phyloP scores from a whole-genome alignment of 2,113 vertebrate species.

The Xenopus laevis region DNA sequence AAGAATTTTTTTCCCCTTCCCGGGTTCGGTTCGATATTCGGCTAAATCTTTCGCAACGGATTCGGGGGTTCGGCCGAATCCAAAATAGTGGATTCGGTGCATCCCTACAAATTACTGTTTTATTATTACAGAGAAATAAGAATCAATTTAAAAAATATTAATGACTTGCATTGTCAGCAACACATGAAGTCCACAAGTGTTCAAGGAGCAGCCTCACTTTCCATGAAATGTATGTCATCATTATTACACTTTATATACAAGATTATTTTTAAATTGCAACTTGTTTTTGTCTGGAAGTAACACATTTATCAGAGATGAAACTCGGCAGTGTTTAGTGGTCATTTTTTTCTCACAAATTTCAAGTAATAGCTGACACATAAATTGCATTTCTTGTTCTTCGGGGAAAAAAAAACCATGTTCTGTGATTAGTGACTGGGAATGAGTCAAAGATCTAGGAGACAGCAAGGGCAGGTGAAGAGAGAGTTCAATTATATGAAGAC shows the following conservation, averaged over 20 bases:
- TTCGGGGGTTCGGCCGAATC: too few relatives aligned
- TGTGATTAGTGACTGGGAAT: background rate
- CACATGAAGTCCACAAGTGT: too few relatives aligned
- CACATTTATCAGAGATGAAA: background rate
- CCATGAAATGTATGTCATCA: too few relatives aligned
- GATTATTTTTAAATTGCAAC: background rate
- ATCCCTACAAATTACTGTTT: too few relatives aligned
- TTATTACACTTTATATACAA: background rate
- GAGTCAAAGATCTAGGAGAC: background rate
- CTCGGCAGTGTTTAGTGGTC: background rate
- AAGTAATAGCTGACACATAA: background rate
- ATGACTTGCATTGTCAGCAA: too few relatives aligned
- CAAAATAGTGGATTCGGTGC: too few relatives aligned
- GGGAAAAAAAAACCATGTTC: background rate
- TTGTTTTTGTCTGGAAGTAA: background rate
- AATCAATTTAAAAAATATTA: too few relatives aligned
- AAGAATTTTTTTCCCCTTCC: too few relatives aligned
- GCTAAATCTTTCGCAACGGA: too few relatives aligned
- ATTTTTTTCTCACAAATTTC: background rate
- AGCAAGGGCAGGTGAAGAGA: background rate
- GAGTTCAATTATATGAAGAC: slow-evolving; percentile 1
- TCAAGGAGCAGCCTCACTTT: too few relatives aligned
- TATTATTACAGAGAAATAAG: too few relatives aligned
- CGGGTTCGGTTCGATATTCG: too few relatives aligned
- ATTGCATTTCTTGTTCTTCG: background rate